phyloP scores from a whole-genome alignment of 1,140 invertebrate species.

The Hyposmocoma kahamanoa region DNA sequence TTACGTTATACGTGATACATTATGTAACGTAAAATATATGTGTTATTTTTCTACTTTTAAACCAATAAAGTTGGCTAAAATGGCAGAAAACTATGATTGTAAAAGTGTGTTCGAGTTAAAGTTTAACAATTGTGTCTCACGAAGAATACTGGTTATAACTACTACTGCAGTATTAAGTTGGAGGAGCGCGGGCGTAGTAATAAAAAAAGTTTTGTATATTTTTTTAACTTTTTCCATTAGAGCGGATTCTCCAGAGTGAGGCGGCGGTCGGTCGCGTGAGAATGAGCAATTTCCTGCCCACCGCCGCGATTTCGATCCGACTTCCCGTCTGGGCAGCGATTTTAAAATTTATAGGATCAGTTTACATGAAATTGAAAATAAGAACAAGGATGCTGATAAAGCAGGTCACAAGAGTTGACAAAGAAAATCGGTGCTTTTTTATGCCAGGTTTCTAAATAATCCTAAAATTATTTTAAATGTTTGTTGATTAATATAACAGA shows the following conservation, averaged over 20 bases:
- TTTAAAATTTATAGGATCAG: slow-evolving; percentile 68
- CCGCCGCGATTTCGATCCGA: slow-evolving; percentile 66
- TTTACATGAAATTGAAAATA: slow-evolving; percentile 60
- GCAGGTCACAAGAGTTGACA: no score
- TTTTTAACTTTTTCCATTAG: slow-evolving; percentile 69
- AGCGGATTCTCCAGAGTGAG: slow-evolving; percentile 45
- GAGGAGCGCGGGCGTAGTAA: not conserved
- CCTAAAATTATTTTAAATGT: no score
- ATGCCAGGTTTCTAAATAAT: no score
- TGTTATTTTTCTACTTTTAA: no score
- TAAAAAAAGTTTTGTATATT: slow-evolving; percentile 61
- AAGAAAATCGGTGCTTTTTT: no score
- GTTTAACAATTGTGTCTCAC: no score
- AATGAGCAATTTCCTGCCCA: slow-evolving; percentile 68
- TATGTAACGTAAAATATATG: no score
- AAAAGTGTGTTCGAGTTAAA: no score
- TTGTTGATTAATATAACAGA: no score
- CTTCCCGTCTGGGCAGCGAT: slow-evolving; percentile 64
- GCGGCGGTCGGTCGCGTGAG: slow-evolving; percentile 58
- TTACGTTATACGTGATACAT: no score
- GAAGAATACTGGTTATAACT: not conserved
- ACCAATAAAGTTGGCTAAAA: no score
- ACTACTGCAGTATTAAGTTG: not conserved
- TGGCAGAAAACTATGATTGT: no score
- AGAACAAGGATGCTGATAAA: slow-evolving; percentile 22